These are phyloP conservation scores for Grus americana DNA, from an alignment of 2,113 vertebrate genomes.

Conservation along the genomic window DNA sequence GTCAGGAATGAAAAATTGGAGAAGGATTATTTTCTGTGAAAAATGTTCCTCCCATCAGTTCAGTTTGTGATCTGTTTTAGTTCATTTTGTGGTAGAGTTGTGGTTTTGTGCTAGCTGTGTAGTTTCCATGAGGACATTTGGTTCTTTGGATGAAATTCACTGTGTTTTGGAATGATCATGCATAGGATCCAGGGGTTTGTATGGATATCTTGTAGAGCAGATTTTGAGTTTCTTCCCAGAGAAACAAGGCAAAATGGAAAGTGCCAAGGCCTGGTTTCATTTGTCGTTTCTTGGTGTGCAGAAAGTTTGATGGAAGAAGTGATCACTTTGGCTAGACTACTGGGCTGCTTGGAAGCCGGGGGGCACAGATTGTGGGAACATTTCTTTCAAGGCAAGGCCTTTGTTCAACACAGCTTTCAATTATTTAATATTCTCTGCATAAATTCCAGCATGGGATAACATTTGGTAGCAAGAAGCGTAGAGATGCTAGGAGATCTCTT, in stretches of 20 bases:
- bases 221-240: constrained; percentile 38
- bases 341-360: neutral
- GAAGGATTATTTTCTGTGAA: neutral
- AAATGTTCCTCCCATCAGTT: neutral
- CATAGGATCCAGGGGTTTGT: neutral
- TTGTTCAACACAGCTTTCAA: neutral
- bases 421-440: neutral
- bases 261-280: constrained; percentile 26
- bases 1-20: neutral
- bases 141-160: neutral
- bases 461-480: neutral
- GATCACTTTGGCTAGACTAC: neutral
- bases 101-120: constrained; percentile 11
- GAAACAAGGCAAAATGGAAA: constrained; percentile 5
- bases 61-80: neutral
- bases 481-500: neutral
- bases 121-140: neutral
- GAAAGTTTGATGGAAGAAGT: constrained; percentile 7
- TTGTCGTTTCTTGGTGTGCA: neutral
- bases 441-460: neutral
- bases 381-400: neutral
- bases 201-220: neutral
- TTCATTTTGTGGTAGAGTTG: neutral
- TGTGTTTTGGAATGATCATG: neutral
- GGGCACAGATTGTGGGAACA: neutral